These are phyloP conservation scores for Spheniscus mendiculus DNA, from an alignment of 2,113 vertebrate species.

Conservation along the genomic window DNA sequence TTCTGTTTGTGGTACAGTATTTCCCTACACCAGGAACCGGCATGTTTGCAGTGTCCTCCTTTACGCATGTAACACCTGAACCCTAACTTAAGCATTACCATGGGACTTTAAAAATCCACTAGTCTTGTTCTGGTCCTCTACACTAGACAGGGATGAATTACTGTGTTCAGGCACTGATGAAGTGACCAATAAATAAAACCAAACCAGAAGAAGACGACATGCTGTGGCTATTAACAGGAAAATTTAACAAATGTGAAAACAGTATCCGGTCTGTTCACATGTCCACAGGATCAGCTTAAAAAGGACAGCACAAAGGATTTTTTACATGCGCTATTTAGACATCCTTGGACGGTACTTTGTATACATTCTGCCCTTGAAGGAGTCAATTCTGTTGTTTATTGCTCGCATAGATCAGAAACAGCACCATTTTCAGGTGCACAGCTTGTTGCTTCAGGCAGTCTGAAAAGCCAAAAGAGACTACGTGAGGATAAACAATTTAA, in stretches of 20 bases:
- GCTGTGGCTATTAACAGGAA: background rate
- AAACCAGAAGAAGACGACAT: background rate
- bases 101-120: background rate
- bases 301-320: background rate
- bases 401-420: background rate
- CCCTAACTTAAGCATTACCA: background rate
- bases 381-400: background rate
- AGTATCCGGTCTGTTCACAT: background rate
- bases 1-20: background rate
- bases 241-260: background rate
- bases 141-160: background rate
- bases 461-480: background rate
- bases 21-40: background rate
- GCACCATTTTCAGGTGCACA: background rate
- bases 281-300: background rate
- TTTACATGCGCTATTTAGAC: background rate
- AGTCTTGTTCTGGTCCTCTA: background rate
- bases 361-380: background rate
- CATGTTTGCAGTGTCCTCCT: rapidly evolving
- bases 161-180: background rate
- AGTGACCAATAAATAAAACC: background rate
- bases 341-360: background rate
- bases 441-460: background rate
- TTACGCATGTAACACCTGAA: background rate
- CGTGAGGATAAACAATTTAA: background rate